Evolutionary conservation across 2,888 invertebrate genomes (phyloP).

Genomic region (Drosophila subsilvestris): DNA sequence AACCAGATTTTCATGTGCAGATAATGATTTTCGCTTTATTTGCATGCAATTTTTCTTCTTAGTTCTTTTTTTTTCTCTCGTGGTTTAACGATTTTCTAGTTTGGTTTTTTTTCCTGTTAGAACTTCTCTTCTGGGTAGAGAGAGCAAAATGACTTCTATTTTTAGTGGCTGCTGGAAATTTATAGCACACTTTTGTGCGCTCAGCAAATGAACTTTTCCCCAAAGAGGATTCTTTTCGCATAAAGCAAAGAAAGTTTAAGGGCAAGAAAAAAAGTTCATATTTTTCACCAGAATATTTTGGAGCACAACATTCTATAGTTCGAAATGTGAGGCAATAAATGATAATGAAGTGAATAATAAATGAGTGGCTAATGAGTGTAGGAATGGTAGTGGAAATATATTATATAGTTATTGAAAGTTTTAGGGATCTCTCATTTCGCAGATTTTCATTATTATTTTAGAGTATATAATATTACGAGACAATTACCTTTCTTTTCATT

Average conservation of each 20-base stretch:
- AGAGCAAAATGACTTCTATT: slow-evolving; percentile 2
- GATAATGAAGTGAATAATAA: too few relatives aligned
- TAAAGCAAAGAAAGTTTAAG: slow-evolving; percentile 2
- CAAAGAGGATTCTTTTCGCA: slow-evolving; percentile 4
- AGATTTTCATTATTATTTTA: too few relatives aligned
- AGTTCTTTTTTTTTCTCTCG: slow-evolving; percentile 12
- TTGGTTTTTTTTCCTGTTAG: slow-evolving; percentile 19
- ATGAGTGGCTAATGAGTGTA: too few relatives aligned
- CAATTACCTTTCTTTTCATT: too few relatives aligned
- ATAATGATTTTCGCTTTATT: slow-evolving; percentile 79
- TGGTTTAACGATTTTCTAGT: slow-evolving; percentile 28
- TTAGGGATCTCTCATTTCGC: too few relatives aligned
- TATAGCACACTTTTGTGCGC: slow-evolving; percentile 56
- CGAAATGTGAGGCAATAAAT: too few relatives aligned
- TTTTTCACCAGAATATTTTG: neutral
- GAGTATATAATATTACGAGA: too few relatives aligned
- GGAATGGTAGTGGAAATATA: too few relatives aligned
- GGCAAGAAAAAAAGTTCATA: neutral
- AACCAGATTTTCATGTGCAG: slow-evolving; percentile 76
- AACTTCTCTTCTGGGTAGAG: slow-evolving; percentile 21
- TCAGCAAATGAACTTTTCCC: slow-evolving; percentile 34
- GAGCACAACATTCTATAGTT: neutral
- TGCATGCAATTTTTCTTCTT: slow-evolving; percentile 59
- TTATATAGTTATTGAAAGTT: too few relatives aligned
- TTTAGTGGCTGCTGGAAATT: slow-evolving; percentile 54